Evolutionary conservation across 30 jellyfish, hydroid and myxozoan genomes (phyloP).

Genomic region (Catostylus mosaicus): DNA sequence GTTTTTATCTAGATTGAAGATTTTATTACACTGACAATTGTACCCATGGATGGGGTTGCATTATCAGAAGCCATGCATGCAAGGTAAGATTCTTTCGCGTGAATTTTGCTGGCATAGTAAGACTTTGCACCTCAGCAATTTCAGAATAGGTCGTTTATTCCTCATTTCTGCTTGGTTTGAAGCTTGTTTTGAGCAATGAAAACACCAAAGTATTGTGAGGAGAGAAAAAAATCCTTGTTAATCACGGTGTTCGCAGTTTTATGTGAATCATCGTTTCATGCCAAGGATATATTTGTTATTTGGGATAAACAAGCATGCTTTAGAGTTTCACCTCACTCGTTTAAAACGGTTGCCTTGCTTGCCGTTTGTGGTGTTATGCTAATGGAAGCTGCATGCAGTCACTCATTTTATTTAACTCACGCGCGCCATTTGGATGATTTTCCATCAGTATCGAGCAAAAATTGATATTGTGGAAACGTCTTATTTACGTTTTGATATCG

Average conservation of each 20-base stretch:
- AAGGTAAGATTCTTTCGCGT: conserved; percentile 47
- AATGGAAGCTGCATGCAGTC: too few relatives aligned
- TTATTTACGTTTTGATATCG: too few relatives aligned
- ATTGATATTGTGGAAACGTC: too few relatives aligned
- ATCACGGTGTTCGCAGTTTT: conserved; percentile 17
- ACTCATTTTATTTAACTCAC: too few relatives aligned
- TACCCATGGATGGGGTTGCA: conserved; percentile 95
- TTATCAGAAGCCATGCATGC: conserved; percentile 92
- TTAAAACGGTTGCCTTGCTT: too few relatives aligned
- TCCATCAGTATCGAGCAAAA: too few relatives aligned
- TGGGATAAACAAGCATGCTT: too few relatives aligned
- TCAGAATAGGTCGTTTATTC: conserved; percentile 6
- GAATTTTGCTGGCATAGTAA: too few relatives aligned
- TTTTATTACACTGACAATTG: conserved; percentile 70
- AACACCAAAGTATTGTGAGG: conserved; percentile 44
- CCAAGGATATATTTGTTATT: conserved; percentile 10
- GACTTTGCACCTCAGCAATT: background rate
- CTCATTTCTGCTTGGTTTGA: conserved; percentile 46
- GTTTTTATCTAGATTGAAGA: conserved; percentile 73
- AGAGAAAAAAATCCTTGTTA: conserved; percentile 24
- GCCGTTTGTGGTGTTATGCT: too few relatives aligned
- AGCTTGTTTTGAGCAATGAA: conserved; percentile 10
- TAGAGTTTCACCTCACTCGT: too few relatives aligned
- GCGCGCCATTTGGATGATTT: too few relatives aligned
- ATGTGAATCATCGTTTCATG: conserved; percentile 37